Evolutionary conservation across 2,888 invertebrate genomes (phyloP).

Genomic region (Hemicrepidius hirtus): DNA sequence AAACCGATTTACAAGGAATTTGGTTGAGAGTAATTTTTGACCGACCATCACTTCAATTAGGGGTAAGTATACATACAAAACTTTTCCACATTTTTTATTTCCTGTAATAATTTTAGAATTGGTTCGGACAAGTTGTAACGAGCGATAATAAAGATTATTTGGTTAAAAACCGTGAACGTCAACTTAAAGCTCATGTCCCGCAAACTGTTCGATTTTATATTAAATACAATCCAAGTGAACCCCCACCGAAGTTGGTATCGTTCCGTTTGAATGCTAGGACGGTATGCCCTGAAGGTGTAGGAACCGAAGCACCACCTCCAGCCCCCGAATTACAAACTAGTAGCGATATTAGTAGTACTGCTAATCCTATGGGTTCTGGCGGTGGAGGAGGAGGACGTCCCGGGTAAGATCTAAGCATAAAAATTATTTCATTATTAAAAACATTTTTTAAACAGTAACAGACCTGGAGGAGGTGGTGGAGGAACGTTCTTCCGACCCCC

Average conservation of each 20-base stretch:
- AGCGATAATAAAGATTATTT: constrained; percentile 75
- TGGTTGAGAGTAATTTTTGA: constrained; percentile 74
- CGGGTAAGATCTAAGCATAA: neutral
- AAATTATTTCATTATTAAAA: neutral
- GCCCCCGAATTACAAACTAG: constrained; percentile 51
- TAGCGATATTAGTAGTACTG: neutral
- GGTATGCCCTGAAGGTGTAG: constrained; percentile 72
- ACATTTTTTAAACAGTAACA: neutral
- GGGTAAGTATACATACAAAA: constrained; percentile 38
- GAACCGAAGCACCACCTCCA: constrained; percentile 32
- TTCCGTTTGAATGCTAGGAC: constrained; percentile 77
- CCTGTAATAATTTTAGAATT: constrained; percentile 71
- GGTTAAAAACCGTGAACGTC: constrained; percentile 75
- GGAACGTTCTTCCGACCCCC: constrained; percentile 9
- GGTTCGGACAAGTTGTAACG: constrained; percentile 75
- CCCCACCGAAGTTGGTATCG: constrained; percentile 72
- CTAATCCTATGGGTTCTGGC: too few relatives aligned
- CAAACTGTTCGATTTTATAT: constrained; percentile 77
- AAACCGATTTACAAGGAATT: constrained; percentile 72
- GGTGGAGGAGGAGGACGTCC: too few relatives aligned
- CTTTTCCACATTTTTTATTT: neutral
- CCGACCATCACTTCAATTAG: constrained; percentile 43
- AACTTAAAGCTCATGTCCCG: constrained; percentile 75
- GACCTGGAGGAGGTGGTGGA: constrained; percentile 1
- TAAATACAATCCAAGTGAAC: constrained; percentile 73